Evolutionary conservation across 2,797 vertebrate species (phyloP), one percentile per base, ranked within the genome.

Genomic region (Gymnopithys bicolor): DNA sequence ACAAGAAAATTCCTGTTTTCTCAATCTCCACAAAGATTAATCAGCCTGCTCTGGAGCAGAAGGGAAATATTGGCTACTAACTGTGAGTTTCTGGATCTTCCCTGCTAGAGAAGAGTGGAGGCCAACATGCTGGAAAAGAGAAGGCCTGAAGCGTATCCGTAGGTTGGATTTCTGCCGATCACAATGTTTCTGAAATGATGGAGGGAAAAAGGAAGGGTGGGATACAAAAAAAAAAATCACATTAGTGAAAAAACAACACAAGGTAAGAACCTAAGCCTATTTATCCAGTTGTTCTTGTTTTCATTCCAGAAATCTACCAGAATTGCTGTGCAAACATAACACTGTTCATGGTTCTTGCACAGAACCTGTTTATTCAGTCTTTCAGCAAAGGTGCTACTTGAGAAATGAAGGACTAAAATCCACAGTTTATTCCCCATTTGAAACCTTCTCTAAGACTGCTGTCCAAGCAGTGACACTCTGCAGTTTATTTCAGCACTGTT

Each of bases 41-140:
- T 28, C 55, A 84, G 52, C 28, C 30, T 88, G 71, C n/a, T 92
- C 17, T 49, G 37, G 53, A 86, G 95, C 75, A 13, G 41, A 87
- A 88, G 56, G 75, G 32, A 84, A 83, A 78, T 49, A 24, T 41
- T 66, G 52, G 78, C 37, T 96, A 97, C 98, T 98, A 96, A 99
- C 99, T 84, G 99, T 99, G 86, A 99, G 99, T 93, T 99, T 99
- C 96, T 99, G 99, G 90, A 99, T 99, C 98, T 99, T 99, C 88
- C 99, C 99, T 60, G 99, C 98, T n/a, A 99, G 98, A 67, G 99
- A 99, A 17, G 99, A 99, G 96, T 99, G 99, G 49, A 99, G 98
- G 33, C 99, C 99, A 53, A 99, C 99, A 7, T 99, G 99, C 78
- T 99, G 99, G 96, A 99, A 99, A 71, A 99, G 98, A 19, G 99